These are phyloP conservation scores for Herminia tarsipennalis DNA, from an alignment of 2,888 invertebrate genomes.

Conservation along the genomic window DNA sequence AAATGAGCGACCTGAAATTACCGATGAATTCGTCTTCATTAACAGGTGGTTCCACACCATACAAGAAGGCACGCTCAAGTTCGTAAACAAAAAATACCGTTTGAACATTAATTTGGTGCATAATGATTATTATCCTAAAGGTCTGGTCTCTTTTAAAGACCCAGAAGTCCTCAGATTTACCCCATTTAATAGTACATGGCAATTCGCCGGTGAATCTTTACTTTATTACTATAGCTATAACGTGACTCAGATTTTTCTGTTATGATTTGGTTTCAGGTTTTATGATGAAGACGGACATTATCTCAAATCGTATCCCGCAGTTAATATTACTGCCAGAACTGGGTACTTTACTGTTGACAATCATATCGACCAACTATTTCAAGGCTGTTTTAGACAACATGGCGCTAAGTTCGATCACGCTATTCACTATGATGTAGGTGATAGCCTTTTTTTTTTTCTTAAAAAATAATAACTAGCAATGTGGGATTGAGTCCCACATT, in stretches of 20 bases:
- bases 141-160: no score
- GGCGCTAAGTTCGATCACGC: not conserved
- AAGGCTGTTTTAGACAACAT: conserved; percentile 16
- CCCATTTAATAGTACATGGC: no score
- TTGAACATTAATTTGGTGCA: no score
- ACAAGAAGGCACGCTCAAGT: not conserved
- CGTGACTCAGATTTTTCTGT: no score
- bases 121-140: no score
- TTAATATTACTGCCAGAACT: conserved; percentile 8
- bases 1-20: not conserved
- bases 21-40: not conserved
- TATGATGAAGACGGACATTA: conserved; percentile 6
- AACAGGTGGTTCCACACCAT: conserved; percentile 1
- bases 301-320: not conserved
- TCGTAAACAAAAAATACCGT: not conserved
- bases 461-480: no score
- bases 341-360: conserved; percentile 6
- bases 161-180: no score
- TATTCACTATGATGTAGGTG: conserved; percentile 13
- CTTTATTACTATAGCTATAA: no score
- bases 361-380: conserved; percentile 8
- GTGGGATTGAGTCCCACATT: no score
- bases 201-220: no score
- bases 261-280: conserved; percentile 24
- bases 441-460: no score